These are phyloP conservation scores for Ophioderma brevispina DNA, from an alignment of 35 echinoderm and acorn worm species.

Conservation along the genomic window DNA sequence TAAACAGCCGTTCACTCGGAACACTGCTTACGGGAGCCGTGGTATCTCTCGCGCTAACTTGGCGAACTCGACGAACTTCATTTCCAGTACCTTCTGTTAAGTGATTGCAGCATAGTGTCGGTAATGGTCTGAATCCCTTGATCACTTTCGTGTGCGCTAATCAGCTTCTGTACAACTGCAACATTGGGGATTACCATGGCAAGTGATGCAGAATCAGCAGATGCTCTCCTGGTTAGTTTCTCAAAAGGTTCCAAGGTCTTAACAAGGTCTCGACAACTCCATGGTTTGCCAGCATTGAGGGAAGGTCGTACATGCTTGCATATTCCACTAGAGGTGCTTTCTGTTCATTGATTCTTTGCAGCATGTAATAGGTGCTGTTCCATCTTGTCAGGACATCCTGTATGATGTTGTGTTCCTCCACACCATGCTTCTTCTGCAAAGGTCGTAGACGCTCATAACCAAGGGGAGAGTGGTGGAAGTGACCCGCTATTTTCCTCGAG, in stretches of 20 bases:
- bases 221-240: background rate
- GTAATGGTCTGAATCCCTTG: background rate
- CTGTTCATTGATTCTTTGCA: background rate
- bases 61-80: no score
- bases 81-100: background rate
- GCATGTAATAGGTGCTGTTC: slow-evolving; percentile 12
- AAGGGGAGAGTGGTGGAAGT: background rate
- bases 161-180: background rate
- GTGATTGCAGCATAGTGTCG: background rate
- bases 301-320: background rate
- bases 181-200: background rate
- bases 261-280: background rate
- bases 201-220: background rate
- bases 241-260: background rate
- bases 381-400: slow-evolving; percentile 11
- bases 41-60: no score
- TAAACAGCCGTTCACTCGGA: slow-evolving; percentile 40
- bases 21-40: slow-evolving; percentile 24
- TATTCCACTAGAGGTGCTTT: slow-evolving; percentile 14
- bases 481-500: background rate
- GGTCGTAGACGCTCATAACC: background rate
- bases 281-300: background rate
- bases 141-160: background rate
- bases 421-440: background rate
- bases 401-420: background rate